phyloP scores from a whole-genome alignment of 1,140 invertebrate species.

The Anadara kagoshimensis region DNA sequence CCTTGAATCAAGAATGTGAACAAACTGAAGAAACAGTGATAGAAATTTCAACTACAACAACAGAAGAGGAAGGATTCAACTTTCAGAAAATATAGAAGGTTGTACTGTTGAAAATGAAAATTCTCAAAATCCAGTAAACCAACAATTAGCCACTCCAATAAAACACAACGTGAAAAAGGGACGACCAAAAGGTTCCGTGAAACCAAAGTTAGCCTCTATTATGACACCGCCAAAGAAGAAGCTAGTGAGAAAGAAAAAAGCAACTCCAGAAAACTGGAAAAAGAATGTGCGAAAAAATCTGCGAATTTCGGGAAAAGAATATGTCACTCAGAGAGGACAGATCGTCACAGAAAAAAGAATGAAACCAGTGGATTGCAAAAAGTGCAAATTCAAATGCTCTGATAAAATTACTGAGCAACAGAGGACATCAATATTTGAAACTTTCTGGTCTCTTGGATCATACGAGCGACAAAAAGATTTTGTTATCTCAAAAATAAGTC shows the following conservation, averaged over 20 bases:
- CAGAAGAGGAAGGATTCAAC: no score
- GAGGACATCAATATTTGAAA: background rate
- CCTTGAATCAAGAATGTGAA: no score
- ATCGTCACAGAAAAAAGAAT: background rate
- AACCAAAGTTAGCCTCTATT: conserved; percentile 1
- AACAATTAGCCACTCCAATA: background rate
- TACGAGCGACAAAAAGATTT: conserved; percentile 22
- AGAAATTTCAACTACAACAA: no score
- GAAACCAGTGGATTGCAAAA: background rate
- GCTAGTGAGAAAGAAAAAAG: background rate
- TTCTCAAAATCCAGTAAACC: background rate
- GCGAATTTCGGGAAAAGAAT: background rate
- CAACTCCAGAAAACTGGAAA: conserved; percentile 1
- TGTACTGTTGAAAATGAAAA: background rate
- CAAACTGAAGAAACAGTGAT: no score
- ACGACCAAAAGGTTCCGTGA: conserved; percentile 13
- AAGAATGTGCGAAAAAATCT: background rate
- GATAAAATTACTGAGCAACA: background rate
- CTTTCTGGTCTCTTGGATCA: conserved; percentile 2
- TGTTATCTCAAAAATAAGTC: background rate
- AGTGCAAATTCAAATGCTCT: conserved; percentile 2
- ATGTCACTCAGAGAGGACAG: background rate
- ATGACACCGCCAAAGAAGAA: conserved; percentile 29
- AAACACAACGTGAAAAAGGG: background rate
- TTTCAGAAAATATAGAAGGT: background rate